Evolutionary conservation across 1,140 invertebrate species (phyloP).

Genomic region (Scaptomyza montana): DNA sequence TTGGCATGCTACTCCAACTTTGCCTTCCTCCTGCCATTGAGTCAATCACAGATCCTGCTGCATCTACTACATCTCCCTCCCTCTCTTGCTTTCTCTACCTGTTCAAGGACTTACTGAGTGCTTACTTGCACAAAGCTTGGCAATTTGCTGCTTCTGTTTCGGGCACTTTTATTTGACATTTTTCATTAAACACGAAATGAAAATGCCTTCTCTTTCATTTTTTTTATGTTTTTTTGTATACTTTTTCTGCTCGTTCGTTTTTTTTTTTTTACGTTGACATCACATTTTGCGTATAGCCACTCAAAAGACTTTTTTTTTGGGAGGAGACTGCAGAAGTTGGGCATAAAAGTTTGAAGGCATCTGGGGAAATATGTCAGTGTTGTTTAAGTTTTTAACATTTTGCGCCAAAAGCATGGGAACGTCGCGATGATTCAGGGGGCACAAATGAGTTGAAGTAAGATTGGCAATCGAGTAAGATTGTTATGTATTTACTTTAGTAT

Average conservation of each 20-base stretch:
- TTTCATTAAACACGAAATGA: constrained; percentile 79
- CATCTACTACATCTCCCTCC: constrained; percentile 3
- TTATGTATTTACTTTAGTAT: constrained; percentile 70
- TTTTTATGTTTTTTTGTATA: no score
- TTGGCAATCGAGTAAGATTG: constrained; percentile 40
- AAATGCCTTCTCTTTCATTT: constrained; percentile 60
- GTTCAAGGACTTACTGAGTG: constrained; percentile 36
- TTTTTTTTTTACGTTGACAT: constrained; percentile 37
- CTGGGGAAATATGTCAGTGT: constrained; percentile 80
- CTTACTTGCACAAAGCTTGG: constrained; percentile 69
- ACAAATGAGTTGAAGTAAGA: no score
- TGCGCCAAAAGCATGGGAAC: constrained; percentile 47
- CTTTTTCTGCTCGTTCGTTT: not conserved
- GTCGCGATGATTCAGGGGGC: not conserved
- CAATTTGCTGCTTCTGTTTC: constrained; percentile 76
- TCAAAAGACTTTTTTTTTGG: constrained; percentile 38
- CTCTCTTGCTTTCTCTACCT: constrained; percentile 23
- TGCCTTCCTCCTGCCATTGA: not conserved
- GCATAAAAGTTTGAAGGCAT: constrained; percentile 77
- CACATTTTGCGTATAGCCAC: constrained; percentile 69
- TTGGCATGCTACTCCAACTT: constrained; percentile 36
- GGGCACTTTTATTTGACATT: constrained; percentile 81
- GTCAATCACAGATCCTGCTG: constrained; percentile 8
- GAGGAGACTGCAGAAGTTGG: constrained; percentile 50
- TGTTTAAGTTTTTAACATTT: constrained; percentile 81